A percentile compares a stretch with the other conserved stretches of the same genome.
phyloP scores from a whole-genome alignment of 1,140 invertebrate genomes.

The Saxidomus purpurata region DNA sequence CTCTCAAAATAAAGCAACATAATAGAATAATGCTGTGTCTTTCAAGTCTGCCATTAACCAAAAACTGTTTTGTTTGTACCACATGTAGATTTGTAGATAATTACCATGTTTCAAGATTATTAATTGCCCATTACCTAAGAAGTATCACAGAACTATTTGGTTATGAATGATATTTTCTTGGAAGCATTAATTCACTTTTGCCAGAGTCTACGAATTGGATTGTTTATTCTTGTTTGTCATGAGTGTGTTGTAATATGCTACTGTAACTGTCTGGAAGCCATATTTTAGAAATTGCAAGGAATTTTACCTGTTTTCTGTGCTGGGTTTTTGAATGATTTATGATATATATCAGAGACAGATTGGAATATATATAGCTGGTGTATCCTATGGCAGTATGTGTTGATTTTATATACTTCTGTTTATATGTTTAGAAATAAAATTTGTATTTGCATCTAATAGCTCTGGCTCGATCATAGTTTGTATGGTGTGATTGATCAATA shows the following conservation, averaged over 20 bases:
- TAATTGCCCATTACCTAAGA: constrained; percentile 26
- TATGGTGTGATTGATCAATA: too few relatives aligned
- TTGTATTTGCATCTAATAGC: too few relatives aligned
- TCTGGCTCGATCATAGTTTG: too few relatives aligned
- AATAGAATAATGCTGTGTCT: background rate
- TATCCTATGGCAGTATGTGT: background rate
- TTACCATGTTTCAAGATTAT: constrained; percentile 19
- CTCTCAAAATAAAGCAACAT: background rate
- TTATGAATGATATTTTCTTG: constrained; percentile 13
- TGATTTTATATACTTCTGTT: background rate
- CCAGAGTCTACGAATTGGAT: background rate
- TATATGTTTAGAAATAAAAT: too few relatives aligned
- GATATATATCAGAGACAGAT: background rate
- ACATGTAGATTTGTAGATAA: constrained; percentile 16
- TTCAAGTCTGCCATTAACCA: constrained; percentile 9
- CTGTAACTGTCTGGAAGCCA: constrained; percentile 1
- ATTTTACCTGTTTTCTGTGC: constrained; percentile 7
- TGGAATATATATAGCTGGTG: constrained; percentile 13
- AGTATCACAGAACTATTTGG: background rate
- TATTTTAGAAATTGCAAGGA: constrained; percentile 27
- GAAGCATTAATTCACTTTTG: constrained; percentile 1
- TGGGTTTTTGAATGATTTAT: background rate
- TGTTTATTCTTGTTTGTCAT: constrained; percentile 4
- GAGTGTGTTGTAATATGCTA: constrained; percentile 5
- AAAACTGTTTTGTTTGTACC: background rate